These are phyloP conservation scores for Platygyra sinensis DNA, from an alignment of 64 coral and sea anemone species.

Conservation along the genomic window DNA sequence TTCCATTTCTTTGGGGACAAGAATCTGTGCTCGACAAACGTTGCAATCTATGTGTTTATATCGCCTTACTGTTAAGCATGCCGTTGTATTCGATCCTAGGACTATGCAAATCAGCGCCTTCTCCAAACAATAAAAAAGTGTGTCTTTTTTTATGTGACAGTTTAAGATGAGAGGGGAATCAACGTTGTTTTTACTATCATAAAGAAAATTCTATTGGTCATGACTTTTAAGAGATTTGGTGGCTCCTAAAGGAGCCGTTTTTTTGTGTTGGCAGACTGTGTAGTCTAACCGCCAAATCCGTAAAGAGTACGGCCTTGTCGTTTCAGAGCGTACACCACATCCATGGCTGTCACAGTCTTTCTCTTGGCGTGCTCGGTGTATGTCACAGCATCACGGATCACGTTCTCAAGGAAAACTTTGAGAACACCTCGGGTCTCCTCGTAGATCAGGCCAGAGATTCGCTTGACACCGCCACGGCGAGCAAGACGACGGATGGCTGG, in stretches of 20 bases:
- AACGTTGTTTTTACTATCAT: too few relatives aligned
- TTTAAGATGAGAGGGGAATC: not conserved
- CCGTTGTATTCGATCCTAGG: too few relatives aligned
- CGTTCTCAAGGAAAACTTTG: conserved; percentile 57
- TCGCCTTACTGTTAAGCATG: too few relatives aligned
- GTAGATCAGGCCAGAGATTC: conserved; percentile 86
- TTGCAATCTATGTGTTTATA: too few relatives aligned
- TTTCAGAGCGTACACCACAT: conserved; percentile 60
- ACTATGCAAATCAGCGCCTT: too few relatives aligned
- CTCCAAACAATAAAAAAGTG: not conserved
- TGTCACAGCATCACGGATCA: conserved; percentile 62
- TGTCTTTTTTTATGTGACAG: conserved; percentile 54
- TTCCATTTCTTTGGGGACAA: too few relatives aligned
- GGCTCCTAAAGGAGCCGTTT: not conserved
- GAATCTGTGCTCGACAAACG: too few relatives aligned
- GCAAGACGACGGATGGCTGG: conserved; percentile 85
- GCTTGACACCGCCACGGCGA: conserved; percentile 85
- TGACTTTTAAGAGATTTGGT: conserved; percentile 1
- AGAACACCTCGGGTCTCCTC: conserved; percentile 67
- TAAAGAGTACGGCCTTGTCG: conserved; percentile 56
- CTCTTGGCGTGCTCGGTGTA: conserved; percentile 68
- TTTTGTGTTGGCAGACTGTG: not conserved
- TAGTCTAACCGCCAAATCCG: conserved; percentile 33
- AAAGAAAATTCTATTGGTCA: not conserved
- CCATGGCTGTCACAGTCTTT: conserved; percentile 64